Base-by-base conservation (phyloP, 2,797 vertebrate genomes). In the Phaenicophaeus curvirostris region DNA sequence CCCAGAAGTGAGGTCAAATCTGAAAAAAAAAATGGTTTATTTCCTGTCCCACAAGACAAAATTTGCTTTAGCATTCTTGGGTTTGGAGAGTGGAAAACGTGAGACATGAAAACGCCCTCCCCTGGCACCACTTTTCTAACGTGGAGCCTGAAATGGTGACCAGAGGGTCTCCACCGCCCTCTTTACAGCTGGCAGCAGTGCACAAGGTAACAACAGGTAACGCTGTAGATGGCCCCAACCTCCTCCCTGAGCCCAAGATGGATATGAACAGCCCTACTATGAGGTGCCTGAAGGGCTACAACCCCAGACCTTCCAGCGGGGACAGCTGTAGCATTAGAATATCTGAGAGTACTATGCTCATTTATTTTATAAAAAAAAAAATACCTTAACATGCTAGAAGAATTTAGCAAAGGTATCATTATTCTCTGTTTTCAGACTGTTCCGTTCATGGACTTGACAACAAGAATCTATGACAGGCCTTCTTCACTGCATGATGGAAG, bases 1-100 rank as follows among this genome's bases (percentile, higher is more conserved):
- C 3, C 13, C 59, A 89, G 50, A 75, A 37, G n/a, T 15, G 8
- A 86, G 9, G 51, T 61, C 76, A 93, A 91, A 78, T n/a, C 0
- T 0, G 2, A 73, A 69, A 82, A 41, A 30, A 2, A 2, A 1
- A 9, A 18, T 15, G 12, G 15, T 5, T 2, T 4, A 1, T 42
- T 75, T 67, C 33, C 33, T 6, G 16, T 80, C 16, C 16, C 39
- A 3, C 2, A 5, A 74, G 42, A 62, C 28, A 80, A 87, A 85
- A 77, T 8, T 14, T 37, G 16, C 28, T 71, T 83, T 1, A 2
- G 30, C 33, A 85, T 15, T n/a, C 46, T 54, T 87, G 30, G 21
- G 18, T 85, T 65, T 68, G 51, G 37, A 73, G 46, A 68, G 7
- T 21, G 5, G 76, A 76, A 89, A 94, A 71, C 28, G 62, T 62